These are phyloP conservation scores for Nomada fucata DNA, from an alignment of 2,888 invertebrate genomes.

Conservation along the genomic window DNA sequence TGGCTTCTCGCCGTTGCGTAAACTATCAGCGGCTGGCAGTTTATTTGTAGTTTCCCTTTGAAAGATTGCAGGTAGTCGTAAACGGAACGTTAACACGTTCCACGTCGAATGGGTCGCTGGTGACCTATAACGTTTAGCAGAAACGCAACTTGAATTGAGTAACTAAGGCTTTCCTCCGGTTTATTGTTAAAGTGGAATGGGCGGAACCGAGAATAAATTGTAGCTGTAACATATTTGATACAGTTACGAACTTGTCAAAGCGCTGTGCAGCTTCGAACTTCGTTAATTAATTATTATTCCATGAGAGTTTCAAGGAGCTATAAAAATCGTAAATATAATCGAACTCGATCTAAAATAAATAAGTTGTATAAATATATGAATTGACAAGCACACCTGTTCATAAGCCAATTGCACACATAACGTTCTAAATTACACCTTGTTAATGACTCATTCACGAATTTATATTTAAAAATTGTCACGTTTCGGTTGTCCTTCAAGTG, in stretches of 20 bases:
- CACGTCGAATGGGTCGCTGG: conserved; percentile 8
- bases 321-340: not conserved
- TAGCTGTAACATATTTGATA: not conserved
- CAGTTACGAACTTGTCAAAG: not conserved
- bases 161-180: not conserved
- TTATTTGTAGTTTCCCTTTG: conserved; percentile 5
- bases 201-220: not conserved
- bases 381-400: no score
- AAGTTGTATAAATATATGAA: no score
- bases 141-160: not conserved
- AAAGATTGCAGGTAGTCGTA: conserved; percentile 22
- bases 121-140: not conserved
- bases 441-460: no score
- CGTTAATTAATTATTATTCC: not conserved
- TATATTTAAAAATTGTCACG: no score
- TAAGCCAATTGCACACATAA: no score
- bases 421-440: no score
- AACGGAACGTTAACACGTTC: conserved; percentile 20
- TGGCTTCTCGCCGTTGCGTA: not conserved
- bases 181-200: not conserved
- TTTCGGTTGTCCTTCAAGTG: no score
- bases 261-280: no score
- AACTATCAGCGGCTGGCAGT: not conserved
- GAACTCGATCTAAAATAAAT: not conserved
- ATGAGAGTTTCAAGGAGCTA: not conserved